These are phyloP conservation scores for Leucopternis melanops DNA, from an alignment of 2,113 vertebrate genomes.

Conservation along the genomic window DNA sequence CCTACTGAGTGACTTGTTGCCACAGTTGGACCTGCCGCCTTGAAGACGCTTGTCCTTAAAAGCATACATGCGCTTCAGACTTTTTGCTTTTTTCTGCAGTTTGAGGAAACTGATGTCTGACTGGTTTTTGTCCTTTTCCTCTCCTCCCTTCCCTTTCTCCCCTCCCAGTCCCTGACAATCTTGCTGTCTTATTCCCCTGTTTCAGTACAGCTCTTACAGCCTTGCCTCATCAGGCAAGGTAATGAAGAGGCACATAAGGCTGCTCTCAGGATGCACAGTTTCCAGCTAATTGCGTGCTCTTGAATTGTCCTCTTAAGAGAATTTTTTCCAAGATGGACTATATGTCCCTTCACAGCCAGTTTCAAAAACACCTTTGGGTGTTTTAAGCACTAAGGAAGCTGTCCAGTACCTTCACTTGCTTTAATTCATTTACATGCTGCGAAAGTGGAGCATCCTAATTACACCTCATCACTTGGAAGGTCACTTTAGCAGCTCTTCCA, in stretches of 20 bases:
- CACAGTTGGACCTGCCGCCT: not conserved
- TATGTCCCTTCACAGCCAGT: not conserved
- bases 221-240: not conserved
- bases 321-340: not conserved
- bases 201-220: not conserved
- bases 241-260: not conserved
- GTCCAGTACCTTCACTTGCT: not conserved
- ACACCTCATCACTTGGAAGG: not conserved
- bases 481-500: not conserved
- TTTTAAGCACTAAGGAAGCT: not conserved
- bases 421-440: conserved; percentile 9
- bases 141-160: not conserved
- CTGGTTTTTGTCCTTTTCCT: not conserved
- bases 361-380: conserved; percentile 18
- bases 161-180: not conserved
- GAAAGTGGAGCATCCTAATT: not conserved
- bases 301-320: not conserved
- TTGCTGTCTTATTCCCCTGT: not conserved
- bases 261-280: not conserved
- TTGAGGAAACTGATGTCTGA: not conserved
- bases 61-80: not conserved
- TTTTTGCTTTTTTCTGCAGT: not conserved
- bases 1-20: not conserved
- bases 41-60: not conserved
- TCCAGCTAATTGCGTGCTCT: not conserved